Conservation (phyloP, 1,140 invertebrate species). For the Ephestia elutella region DNA sequence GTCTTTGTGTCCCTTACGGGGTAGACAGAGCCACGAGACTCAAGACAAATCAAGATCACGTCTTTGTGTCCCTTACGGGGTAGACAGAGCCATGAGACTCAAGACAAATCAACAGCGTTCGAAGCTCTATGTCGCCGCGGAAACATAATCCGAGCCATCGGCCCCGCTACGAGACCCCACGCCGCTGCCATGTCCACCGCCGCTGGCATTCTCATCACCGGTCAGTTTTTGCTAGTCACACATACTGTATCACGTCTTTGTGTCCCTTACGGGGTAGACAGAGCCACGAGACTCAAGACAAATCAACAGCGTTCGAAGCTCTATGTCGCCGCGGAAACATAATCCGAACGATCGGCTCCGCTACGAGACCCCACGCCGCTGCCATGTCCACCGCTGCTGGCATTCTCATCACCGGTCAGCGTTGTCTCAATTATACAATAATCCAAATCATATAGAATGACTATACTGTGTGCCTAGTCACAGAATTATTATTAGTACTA, state of each 20-base stretch:
- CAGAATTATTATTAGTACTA: too few relatives aligned
- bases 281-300: too few relatives aligned
- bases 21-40: too few relatives aligned
- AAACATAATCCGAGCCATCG: conserved; percentile 45
- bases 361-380: conserved; percentile 38
- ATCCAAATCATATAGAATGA: too few relatives aligned
- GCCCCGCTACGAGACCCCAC: conserved; percentile 29
- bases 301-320: conserved; percentile 48
- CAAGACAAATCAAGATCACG: too few relatives aligned
- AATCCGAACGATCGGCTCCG: conserved; percentile 32
- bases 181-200: conserved; percentile 52
- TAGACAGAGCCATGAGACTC: too few relatives aligned
- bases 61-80: too few relatives aligned
- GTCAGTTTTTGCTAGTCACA: conserved; percentile 34
- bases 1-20: too few relatives aligned
- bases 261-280: too few relatives aligned
- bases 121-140: conserved; percentile 53
- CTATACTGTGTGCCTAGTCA: too few relatives aligned
- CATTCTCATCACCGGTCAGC: conserved; percentile 64
- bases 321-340: conserved; percentile 53
- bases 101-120: conserved; percentile 39
- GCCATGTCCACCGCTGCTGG: conserved; percentile 58
- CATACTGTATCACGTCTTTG: too few relatives aligned
- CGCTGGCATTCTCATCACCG: conserved; percentile 68
- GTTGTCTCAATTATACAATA: too few relatives aligned